Base-by-base conservation (phyloP, 1,140 invertebrate genomes). In the Solenopsis invicta region DNA sequence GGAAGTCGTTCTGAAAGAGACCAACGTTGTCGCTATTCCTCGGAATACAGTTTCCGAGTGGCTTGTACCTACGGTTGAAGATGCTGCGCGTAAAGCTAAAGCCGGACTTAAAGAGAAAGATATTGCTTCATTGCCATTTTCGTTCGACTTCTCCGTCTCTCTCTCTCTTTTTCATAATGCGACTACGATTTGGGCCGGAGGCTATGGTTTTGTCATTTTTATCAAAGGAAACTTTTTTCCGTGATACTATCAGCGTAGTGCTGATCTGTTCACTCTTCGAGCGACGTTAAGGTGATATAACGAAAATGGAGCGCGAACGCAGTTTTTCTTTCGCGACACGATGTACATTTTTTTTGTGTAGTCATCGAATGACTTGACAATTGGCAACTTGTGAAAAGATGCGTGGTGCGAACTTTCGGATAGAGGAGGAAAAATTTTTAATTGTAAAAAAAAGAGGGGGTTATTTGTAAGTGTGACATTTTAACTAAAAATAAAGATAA, bases 51-150 rank as follows among this genome's bases (percentile, higher is more conserved):
- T 78, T 6, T 48, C 12, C 29, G 21, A 2, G n/a, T 18, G 34
- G 3, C 3, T 61, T 21, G 16, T 76, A 29, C 9, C 16, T 48
- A 48, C 59, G 24, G 34, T 8, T 66, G 24, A 64, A 78, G 29
- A 41, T 12, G 34, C 41, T 24, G 34, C 34, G 64, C 16, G n/a
- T 13, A 78, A 77, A 77, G 21, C 56, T 34, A 75, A 74, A 64
- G 24, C 24, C 18, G 24, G 76, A 66, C 41, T 78, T 78, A 66
- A 78, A 34, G 24, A 78, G 24, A 18, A 64, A 78, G 61, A 78
- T 78, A 66, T 78, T 78, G 45, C 29, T 64, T 45, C 37, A 21
- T 75, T 74, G 50, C 16, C 29, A 29, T 45, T 61, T 77, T 29
- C 21, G 41, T 59, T n/a, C 12, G 37, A 48, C 16, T 45, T 62